Base-by-base conservation (phyloP, 2,797 vertebrate genomes). In the Champsocephalus esox region DNA sequence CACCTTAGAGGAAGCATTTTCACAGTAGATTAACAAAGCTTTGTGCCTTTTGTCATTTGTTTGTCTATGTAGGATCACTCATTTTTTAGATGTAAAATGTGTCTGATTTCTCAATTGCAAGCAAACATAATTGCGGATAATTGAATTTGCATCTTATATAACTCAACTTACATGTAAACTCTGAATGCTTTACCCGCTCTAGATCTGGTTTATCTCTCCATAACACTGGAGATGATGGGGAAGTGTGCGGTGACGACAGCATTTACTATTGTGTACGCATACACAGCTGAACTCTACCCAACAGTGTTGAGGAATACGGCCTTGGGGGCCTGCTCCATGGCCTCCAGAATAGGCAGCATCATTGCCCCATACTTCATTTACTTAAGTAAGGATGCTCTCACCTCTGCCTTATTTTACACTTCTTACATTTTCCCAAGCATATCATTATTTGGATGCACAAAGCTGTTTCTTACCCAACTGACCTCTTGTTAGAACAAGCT, bases 261-360 rank as follows among this genome's bases (percentile, higher is more conserved):
- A 2, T 98, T 96, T 45, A 74, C 96, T 1, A 90, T 98, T 32
- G 91, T 96, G 56, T 99, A 97, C 0, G 96, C 97, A 58, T 98
- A 96, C 91, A 96, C 97, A 0, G 96, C 95, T 0, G 97, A 99
- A 82, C 91, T 99, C 28, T 99, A 98, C 84, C 96, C 98, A 8
- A 99, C 98, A 0, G 96, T 98, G 2, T 88, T 99, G 85, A 97
- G 98, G 70, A 98, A 95, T 82, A 97, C 97, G 57, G 97, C 97
- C 1, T 51, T 98, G 9, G 96, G 96, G 0, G 79, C 95, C 32
- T 98, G 97, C 82, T 98, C 97, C 68, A 99, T 96, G 92, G 96
- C 95, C 0, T 95, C 96, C 43, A 94, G 97, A 32, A 77, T 98
- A 41, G 97, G 97, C 88, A 96, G 95, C 91, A 97, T 99, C 85